Evolutionary conservation across 2,113 vertebrate species (phyloP).

Genomic region (Charina bottae): DNA sequence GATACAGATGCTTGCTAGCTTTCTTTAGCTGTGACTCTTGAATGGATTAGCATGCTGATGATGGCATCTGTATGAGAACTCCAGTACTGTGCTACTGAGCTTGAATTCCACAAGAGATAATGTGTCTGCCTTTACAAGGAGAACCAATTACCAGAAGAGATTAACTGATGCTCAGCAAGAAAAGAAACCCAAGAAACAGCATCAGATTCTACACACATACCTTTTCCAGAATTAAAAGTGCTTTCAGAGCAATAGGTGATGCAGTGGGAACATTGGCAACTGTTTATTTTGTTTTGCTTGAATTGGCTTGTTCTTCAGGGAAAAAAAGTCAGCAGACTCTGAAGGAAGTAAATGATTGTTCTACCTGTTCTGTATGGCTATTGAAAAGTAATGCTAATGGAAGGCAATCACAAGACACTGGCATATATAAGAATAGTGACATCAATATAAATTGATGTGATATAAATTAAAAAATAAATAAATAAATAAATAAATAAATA

Average conservation of each 20-base stretch:
- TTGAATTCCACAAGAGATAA: slow-evolving; percentile 59
- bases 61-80: slow-evolving; percentile 2
- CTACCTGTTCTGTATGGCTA: slow-evolving; percentile 44
- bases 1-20: neutral
- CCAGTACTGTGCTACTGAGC: neutral
- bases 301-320: slow-evolving; percentile 51
- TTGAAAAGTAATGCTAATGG: slow-evolving; percentile 50
- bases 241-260: slow-evolving; percentile 48
- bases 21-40: neutral
- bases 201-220: slow-evolving; percentile 9
- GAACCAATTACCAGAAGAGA: slow-evolving; percentile 25
- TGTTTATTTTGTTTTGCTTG: slow-evolving; percentile 28
- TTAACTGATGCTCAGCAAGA: slow-evolving; percentile 51
- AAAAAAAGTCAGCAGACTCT: slow-evolving; percentile 44
- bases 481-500: too few species aligned
- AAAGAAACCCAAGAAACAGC: slow-evolving; percentile 33
- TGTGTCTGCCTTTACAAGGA: slow-evolving; percentile 72
- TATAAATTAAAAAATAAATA: too few species aligned
- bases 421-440: slow-evolving; percentile 30
- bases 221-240: slow-evolving; percentile 62
- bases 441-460: too few species aligned
- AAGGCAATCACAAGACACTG: slow-evolving; percentile 47
- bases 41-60: neutral
- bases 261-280: slow-evolving; percentile 61
- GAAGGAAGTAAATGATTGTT: slow-evolving; percentile 56